Percentiles rank a stretch among this genome's conserved stretches.
phyloP scores from a whole-genome alignment of 92 coral and sea anemone species.

The Bergia puertoricense region DNA sequence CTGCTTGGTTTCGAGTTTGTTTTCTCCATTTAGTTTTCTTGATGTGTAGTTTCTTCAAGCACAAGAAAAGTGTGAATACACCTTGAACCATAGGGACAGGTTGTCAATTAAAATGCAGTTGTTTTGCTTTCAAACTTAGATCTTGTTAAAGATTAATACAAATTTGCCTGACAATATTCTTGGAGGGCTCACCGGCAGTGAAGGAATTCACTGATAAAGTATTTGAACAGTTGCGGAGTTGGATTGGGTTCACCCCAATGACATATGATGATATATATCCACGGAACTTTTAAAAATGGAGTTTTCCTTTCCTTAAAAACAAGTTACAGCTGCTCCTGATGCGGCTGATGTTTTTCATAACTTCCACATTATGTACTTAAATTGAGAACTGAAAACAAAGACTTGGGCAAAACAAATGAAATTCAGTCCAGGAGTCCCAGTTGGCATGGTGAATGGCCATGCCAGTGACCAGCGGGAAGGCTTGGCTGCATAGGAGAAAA shows the following conservation, averaged over 20 bases:
- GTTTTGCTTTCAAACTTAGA: neutral
- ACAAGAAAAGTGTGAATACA: too few relatives aligned
- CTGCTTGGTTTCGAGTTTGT: constrained; percentile 15
- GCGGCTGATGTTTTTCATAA: neutral
- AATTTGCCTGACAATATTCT: neutral
- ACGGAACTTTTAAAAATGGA: neutral
- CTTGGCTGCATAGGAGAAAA: neutral
- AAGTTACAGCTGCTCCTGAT: constrained; percentile 10
- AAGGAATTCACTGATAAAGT: constrained; percentile 10
- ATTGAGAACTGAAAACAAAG: neutral
- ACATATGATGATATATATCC: neutral
- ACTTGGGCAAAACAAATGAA: neutral
- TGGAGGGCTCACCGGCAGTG: neutral
- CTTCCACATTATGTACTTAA: neutral
- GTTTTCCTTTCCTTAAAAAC: neutral
- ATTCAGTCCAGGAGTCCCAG: neutral
- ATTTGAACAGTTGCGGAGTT: neutral
- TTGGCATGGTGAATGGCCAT: constrained; percentile 24
- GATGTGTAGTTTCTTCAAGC: neutral
- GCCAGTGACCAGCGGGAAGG: neutral
- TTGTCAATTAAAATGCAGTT: neutral
- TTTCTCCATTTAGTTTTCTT: constrained; percentile 21
- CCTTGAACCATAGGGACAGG: too few relatives aligned
- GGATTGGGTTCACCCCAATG: neutral
- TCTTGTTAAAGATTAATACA: neutral